Base-by-base conservation (phyloP, 2,113 vertebrate species). In the Anser cygnoides region DNA sequence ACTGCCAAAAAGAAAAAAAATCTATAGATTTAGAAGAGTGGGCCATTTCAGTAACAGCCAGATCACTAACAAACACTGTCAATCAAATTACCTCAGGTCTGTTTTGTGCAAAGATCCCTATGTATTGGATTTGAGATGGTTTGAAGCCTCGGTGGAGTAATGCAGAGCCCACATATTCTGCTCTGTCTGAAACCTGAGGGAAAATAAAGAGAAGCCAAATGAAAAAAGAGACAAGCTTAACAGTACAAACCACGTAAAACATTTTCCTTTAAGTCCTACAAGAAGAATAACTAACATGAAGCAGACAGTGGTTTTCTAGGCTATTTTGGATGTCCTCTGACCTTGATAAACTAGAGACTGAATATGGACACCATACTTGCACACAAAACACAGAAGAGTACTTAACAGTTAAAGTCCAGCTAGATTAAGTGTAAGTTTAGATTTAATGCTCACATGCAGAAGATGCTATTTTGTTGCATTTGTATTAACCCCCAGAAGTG, bases 81-180 rank as follows among this genome's bases (percentile, higher is more conserved):
- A 58, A 23, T 57, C 49, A 35, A 80, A 21, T 96, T 98, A 99
- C 99, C 99, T 99, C 99, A 31, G 99, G 99, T 95, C 99, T 98
- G 97, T 99, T 99, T 93, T 99, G 99, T 63, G 99, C 96, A 78
- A 99, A 99, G 94, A 99, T 98, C 91, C 99, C 99, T 22, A 99
- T 92, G 70, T 94, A 98, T 39, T 98, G 98, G 91, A 98, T 96
- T 3, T 98, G 96, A 49, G 98, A 94, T 5, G 98, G 81, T 89
- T 98, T 98, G 97, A 98, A 99, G 70, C 99, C 99, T 97, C 97
- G 98, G 89, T 99, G 97, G 55, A 99, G 96, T 71, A 99, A 97
- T 0, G 98, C 99, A 10, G 99, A 99, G 7, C 99, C 99, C 25
- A 99, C 76, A 16, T 57, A 96, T 89, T 99, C 98, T 0, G 99